Percentiles rank a stretch among this genome's conserved stretches.
Evolutionary conservation across 1,140 invertebrate genomes (phyloP).

Genomic region (Lamellibrachia luymesi): DNA sequence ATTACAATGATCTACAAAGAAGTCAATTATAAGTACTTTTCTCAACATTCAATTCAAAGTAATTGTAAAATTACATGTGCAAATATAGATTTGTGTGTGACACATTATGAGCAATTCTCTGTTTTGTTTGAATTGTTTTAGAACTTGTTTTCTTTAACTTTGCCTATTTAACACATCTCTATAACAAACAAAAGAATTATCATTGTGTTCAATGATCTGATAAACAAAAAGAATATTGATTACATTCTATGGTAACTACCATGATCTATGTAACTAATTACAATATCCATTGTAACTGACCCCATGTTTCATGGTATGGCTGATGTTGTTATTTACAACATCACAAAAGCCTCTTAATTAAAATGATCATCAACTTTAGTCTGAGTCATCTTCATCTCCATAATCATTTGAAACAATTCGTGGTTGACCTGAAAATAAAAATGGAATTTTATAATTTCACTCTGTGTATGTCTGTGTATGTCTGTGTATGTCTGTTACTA

Average conservation of each 20-base stretch:
- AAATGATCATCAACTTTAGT: slow-evolving; percentile 26
- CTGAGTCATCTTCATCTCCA: slow-evolving; percentile 47
- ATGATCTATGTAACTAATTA: background rate
- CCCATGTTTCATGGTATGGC: background rate
- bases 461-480: too few species aligned
- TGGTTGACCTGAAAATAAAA: background rate
- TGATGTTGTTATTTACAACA: background rate
- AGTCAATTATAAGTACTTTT: too few species aligned
- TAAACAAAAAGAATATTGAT: background rate
- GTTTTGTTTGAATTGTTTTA: background rate
- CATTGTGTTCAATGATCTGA: background rate
- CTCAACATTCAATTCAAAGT: too few species aligned
- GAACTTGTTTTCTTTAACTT: background rate
- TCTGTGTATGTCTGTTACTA: too few species aligned
- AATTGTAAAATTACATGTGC: too few species aligned
- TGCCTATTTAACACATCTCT: background rate
- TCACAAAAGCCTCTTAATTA: background rate
- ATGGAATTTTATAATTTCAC: slow-evolving; percentile 22
- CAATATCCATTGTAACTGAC: background rate
- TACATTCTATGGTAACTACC: background rate
- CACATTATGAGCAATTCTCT: too few species aligned
- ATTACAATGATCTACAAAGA: background rate
- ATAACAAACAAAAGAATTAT: background rate
- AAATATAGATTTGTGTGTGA: too few species aligned
- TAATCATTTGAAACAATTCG: slow-evolving; percentile 33